phyloP scores from a whole-genome alignment of 92 coral and sea anemone species.

The Virgularia gustaviana region DNA sequence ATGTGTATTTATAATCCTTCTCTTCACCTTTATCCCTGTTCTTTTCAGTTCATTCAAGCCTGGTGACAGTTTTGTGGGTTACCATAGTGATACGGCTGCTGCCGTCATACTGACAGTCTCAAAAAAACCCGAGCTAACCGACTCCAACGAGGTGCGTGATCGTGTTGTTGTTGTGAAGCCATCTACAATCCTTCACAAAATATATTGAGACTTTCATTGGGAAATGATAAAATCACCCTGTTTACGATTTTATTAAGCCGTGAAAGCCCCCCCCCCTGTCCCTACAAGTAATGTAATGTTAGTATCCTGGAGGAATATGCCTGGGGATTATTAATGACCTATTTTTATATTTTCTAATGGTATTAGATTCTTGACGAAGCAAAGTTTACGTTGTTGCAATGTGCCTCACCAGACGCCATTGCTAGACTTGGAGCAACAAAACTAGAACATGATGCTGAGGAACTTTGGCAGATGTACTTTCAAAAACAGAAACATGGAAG shows the following conservation, averaged over 20 bases:
- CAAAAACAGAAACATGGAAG: conserved; percentile 69
- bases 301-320: no score
- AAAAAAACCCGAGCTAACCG: conserved; percentile 33
- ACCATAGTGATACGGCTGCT: conserved; percentile 67
- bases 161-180: no score
- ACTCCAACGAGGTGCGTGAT: conserved; percentile 1
- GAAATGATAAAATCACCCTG: no score
- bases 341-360: neutral
- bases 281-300: no score
- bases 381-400: conserved; percentile 60
- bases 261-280: no score
- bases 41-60: conserved; percentile 41
- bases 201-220: no score
- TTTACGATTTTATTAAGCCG: no score
- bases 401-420: conserved; percentile 86
- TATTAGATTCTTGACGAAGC: conserved; percentile 59
- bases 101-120: conserved; percentile 67
- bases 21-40: no score
- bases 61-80: conserved; percentile 86
- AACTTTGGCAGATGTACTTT: conserved; percentile 64
- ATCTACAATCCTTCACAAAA: no score
- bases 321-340: no score
- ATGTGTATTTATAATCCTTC: no score
- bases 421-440: conserved; percentile 63
- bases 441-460: conserved; percentile 56